These are phyloP conservation scores for Maniola hyperantus DNA, from an alignment of 2,888 invertebrate species.

Conservation along the genomic window DNA sequence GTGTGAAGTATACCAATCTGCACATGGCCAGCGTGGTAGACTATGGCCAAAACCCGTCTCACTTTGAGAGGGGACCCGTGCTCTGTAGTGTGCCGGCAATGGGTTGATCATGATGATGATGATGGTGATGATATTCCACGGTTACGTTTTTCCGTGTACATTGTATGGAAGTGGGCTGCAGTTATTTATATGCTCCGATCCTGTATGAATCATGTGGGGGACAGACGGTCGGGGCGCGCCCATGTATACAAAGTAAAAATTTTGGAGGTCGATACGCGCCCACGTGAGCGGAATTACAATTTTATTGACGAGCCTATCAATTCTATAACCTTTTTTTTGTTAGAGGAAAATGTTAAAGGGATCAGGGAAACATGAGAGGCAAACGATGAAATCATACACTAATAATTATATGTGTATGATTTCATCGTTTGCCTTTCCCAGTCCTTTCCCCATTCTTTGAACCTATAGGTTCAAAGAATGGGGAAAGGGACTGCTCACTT, in stretches of 20 bases:
- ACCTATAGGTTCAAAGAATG: too few relatives aligned
- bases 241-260: constrained; percentile 46
- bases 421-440: too few relatives aligned
- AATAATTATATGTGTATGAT: too few relatives aligned
- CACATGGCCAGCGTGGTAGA: too few relatives aligned
- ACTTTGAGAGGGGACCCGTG: too few relatives aligned
- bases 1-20: too few relatives aligned
- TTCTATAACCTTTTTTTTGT: constrained; percentile 4
- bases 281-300: constrained; percentile 8
- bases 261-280: constrained; percentile 8
- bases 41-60: too few relatives aligned
- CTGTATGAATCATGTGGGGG: constrained; percentile 54
- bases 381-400: not conserved
- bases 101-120: too few relatives aligned
- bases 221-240: constrained; percentile 37
- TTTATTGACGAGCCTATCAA: constrained; percentile 8
- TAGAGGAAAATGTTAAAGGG: not conserved
- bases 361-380: not conserved
- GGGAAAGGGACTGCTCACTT: too few relatives aligned
- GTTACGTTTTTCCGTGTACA: constrained; percentile 57
- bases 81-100: too few relatives aligned
- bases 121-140: constrained; percentile 40
- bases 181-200: constrained; percentile 55
- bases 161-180: constrained; percentile 53
- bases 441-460: too few relatives aligned